Percentiles rank a stretch among this genome's conserved stretches.
Conservation (phyloP, 2,888 invertebrate species). For the Microplitis manilae region DNA sequence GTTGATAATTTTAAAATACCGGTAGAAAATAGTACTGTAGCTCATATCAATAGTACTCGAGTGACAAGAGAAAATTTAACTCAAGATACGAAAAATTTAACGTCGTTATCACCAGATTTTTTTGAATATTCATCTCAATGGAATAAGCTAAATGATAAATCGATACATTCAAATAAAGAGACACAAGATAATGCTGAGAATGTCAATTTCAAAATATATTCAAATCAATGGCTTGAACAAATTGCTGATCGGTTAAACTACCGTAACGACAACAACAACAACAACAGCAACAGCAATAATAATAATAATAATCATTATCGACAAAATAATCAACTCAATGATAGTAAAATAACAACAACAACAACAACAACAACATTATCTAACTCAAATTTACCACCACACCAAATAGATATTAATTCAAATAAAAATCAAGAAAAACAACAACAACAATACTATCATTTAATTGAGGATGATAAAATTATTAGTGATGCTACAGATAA, state of each 20-base stretch:
- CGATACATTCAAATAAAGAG: not conserved
- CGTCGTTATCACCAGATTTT: no score
- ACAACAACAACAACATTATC: not conserved
- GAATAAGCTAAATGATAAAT: not conserved
- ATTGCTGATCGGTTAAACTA: conserved; percentile 14
- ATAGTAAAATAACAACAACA: not conserved
- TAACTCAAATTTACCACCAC: no score
- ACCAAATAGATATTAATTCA: no score
- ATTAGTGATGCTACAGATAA: not conserved
- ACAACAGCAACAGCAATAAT: no score
- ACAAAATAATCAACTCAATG: not conserved
- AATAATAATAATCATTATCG: conserved; percentile 6
- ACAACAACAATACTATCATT: not conserved
- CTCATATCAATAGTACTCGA: not conserved
- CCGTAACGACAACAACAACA: not conserved
- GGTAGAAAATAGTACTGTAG: not conserved
- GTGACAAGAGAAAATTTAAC: no score
- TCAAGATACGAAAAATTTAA: no score
- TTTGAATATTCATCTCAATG: not conserved
- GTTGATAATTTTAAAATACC: not conserved
- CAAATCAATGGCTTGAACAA: conserved; percentile 16
- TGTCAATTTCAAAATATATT: conserved; percentile 14
- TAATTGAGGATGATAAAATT: not conserved
- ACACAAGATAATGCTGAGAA: not conserved
- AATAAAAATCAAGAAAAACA: no score